Evolutionary conservation across 2,113 vertebrate species (phyloP), one percentile per base, ranked within the genome.

Genomic region (Dascyllus trimaculatus): DNA sequence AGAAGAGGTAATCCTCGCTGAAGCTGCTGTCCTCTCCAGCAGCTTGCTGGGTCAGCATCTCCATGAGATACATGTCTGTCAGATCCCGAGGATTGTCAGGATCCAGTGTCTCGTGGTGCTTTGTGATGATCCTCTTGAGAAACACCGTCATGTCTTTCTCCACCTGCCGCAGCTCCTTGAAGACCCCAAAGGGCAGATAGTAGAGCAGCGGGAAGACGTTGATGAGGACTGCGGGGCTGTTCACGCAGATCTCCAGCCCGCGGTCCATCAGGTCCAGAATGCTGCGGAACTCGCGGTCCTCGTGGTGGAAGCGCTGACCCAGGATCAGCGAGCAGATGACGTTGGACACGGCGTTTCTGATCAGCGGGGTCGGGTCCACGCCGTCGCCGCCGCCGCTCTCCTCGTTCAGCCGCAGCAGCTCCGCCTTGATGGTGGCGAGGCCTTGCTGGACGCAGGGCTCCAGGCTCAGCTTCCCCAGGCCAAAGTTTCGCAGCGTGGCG

Each of bases 61-160:
- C 96, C 22, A 96, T 91, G 57, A 99, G 93, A 82, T 99, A 99
- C 96, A 99, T 97, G 82, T 99, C 98, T 21, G 97, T 95, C 48
- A 99, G 96, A 89, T 99, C 98, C 75, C 95, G 94, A 13, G 98
- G 98, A 77, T 95, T 95, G 46, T 85, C 88, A 1, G 82, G 82
- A 64, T 99, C 95, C 79, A 99, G 84, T 0, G 93, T 96, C 18
- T 93, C 94, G 56, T 85, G 93, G 87, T 99, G 98, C 57, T 95
- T 93, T 11, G 80, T 82, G 59, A 99, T 99, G 29, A 98, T 96
- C 73, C 84, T 91, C 86, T 97, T 98, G 1, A 99, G 95, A 87
- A 99, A 99, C 49, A 63, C 76, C 0, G 94, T 97, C 11, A 99
- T 96, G 85, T 98, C 96, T n/a, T 93, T 22, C 76, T 96, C 96